Base-by-base conservation (phyloP, 2,888 invertebrate genomes). In the Yponomeuta evonymella region DNA sequence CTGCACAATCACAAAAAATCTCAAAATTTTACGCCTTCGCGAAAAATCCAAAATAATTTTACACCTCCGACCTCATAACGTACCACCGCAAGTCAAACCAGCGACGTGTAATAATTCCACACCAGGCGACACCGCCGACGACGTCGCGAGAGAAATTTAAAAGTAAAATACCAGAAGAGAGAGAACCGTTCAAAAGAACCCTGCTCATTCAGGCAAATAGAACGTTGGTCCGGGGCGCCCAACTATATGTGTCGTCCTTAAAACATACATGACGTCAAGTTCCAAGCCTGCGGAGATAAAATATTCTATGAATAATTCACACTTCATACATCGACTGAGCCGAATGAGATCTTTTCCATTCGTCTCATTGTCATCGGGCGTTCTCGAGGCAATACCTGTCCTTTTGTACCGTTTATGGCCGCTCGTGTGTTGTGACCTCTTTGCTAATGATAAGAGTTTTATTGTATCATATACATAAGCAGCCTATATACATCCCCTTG, bases 251-350 rank as follows among this genome's bases (percentile, higher is more conserved):
- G 67, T 15, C 48, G 30, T 68, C 11, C 72, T 74, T 82, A 81
- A 85, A 85, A 86, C 83, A 84, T 83, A 86, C 84, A 83, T 79
- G 81, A 79, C 83, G 81, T 77, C 78, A 79, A 83, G 81, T 83
- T 82, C 78, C 76, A 79, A 82, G 76, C 76, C 78, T 79, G 78
- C 75, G 71, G 69, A 81, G 83, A 84, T 86, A 87, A 88, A 84
- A 88, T 89, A 89, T 88, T 87, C 87, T 80, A 88, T 88, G 88
- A 89, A 89, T 88, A 86, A 89, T 89, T 87, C 88, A 89, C 79
- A 74, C 78, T 83, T 84, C 84, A 87, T 84, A 84, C 83, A 81
- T 84, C 80, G 83, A 81, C 82, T 79, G 80, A 78, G 77, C 80
- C 78, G 86, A 83, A 87, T 83, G 80, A 81, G 82, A 83, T 75